Percentiles rank a stretch among this genome's conserved stretches.
Conservation (phyloP, 1,140 invertebrate species). For the Neotoxoptera formosana region DNA sequence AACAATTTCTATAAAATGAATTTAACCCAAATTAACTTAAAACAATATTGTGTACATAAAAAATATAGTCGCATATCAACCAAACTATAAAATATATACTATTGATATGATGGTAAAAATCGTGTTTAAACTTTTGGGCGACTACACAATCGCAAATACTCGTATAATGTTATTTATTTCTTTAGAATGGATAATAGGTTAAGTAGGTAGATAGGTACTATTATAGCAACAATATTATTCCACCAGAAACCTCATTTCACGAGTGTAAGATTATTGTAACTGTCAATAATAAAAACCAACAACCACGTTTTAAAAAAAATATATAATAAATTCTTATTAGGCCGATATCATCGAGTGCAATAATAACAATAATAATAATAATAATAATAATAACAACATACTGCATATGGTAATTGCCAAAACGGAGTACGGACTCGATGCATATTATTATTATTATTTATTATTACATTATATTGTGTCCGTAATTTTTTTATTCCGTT, state of each 20-base stretch:
- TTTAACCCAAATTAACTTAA: neutral
- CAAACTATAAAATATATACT: neutral
- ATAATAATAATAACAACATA: neutral
- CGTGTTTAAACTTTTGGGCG: neutral
- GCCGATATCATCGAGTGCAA: neutral
- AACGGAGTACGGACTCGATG: too few species aligned
- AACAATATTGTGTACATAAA: neutral
- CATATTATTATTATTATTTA: neutral
- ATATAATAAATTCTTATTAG: neutral
- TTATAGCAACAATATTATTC: neutral
- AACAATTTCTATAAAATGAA: neutral
- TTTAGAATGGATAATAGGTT: neutral
- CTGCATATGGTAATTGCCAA: neutral
- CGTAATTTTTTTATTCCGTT: neutral
- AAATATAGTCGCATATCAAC: neutral
- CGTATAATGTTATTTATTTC: slow-evolving; percentile 8
- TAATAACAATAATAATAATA: neutral
- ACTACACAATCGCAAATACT: neutral
- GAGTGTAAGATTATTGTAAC: neutral
- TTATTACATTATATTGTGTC: neutral
- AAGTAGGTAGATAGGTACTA: neutral
- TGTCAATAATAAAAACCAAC: neutral
- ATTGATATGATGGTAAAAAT: neutral
- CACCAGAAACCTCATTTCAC: neutral
- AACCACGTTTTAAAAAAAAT: neutral